Base-by-base conservation (phyloP, 2,113 vertebrate genomes). In the Mormyrus lacerda region DNA sequence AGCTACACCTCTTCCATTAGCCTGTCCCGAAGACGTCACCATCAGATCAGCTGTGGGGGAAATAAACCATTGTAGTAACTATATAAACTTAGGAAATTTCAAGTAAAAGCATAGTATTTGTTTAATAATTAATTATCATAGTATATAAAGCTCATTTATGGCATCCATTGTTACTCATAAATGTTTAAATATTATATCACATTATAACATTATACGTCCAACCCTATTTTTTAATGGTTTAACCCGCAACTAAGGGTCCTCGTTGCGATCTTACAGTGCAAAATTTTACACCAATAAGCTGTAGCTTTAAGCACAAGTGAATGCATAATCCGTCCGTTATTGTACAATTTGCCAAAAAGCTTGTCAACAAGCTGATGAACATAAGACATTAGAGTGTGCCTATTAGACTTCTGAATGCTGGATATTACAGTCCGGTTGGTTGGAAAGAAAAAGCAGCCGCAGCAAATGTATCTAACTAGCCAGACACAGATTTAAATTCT, bases 1-100 rank as follows among this genome's bases (percentile, higher is more conserved):
- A 87, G 94, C 93, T 92, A 95, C 94, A 94, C 94, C 92, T 94
- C 94, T 94, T 91, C 91, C 93, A 93, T 93, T 94, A 92, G 89
- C 85, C 89, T 93, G 91, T 91, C 91, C 93, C 91, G 83, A 69
- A 93, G 95, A 91, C 82, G 53, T 83, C 91, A 93, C 94, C 92
- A 95, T 90, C 90, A 13, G 47, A 24, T 91, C 89, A 90, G 13
- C 90, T 87, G 87, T 91, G 93, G 91, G 91, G 90, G 53, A 0
- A 31, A 55, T 11, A 4, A n/a, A 15, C 19, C 45, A 76, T 42
- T 24, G 45, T 87, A 27, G 2, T 48, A 83, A 47, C 48, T 24
- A 45, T 15, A 61, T 21, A 47, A 44, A 48, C 24, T 39, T 21
- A 24, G 84, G 31, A 58, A 53, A 35, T 31, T n/a, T 6, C 27